Conservation (phyloP, 2,888 invertebrate species). For the Dioctria linearis region DNA sequence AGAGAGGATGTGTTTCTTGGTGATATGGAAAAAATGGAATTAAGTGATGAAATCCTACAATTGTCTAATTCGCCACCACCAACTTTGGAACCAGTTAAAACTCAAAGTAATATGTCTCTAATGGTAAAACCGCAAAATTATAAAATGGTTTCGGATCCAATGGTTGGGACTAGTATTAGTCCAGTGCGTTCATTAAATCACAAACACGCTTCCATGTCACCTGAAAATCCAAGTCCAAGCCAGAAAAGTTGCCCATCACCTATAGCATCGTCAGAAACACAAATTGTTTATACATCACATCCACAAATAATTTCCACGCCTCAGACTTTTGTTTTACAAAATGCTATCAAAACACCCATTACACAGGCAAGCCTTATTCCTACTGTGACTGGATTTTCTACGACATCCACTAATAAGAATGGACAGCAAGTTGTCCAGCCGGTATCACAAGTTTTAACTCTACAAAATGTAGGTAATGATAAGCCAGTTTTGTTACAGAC, state of each 20-base stretch:
- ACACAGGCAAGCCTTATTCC: constrained; percentile 56
- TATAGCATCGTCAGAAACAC: constrained; percentile 3
- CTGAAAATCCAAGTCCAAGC: not conserved
- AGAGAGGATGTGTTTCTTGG: not conserved
- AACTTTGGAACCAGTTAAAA: not conserved
- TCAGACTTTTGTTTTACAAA: constrained; percentile 60
- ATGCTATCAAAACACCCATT: constrained; percentile 57
- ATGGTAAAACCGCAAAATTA: constrained; percentile 61
- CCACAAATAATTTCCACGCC: constrained; percentile 31
- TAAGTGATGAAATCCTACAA: constrained; percentile 55
- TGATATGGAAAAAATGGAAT: constrained; percentile 60
- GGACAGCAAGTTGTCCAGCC: constrained; percentile 64
- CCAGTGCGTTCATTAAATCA: constrained; percentile 11
- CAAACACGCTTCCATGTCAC: not conserved
- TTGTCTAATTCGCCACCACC: not conserved
- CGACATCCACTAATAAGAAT: constrained; percentile 37
- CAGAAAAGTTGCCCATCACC: constrained; percentile 38
- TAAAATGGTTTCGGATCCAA: constrained; percentile 64
- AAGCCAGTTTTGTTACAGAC: constrained; percentile 78
- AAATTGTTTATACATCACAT: constrained; percentile 11
- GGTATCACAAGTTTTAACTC: constrained; percentile 64
- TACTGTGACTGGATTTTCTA: constrained; percentile 47
- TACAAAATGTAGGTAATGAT: constrained; percentile 63
- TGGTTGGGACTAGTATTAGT: constrained; percentile 65
- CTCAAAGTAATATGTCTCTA: not conserved